Evolutionary conservation across 2,888 invertebrate genomes (phyloP).

Genomic region (Brachyptera risi): DNA sequence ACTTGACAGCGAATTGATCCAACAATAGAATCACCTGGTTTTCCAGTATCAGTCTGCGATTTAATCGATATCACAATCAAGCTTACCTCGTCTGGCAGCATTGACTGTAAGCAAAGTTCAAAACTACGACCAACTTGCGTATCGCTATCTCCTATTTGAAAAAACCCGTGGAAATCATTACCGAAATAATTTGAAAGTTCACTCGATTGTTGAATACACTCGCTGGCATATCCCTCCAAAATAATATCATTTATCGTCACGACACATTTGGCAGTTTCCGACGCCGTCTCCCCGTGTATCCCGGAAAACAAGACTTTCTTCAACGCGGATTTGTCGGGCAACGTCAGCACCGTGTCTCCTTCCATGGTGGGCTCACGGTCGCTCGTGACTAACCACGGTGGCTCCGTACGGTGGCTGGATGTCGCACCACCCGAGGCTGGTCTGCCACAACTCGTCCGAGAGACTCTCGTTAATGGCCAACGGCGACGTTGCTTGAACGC

Average conservation of each 20-base stretch:
- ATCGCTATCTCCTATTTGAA: constrained; percentile 39
- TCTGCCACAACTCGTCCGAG: constrained; percentile 24
- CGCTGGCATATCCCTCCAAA: constrained; percentile 18
- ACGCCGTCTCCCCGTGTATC: not conserved
- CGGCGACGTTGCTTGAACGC: constrained; percentile 19
- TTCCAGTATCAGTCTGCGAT: not conserved
- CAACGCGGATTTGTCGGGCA: too few relatives aligned
- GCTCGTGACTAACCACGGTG: too few relatives aligned
- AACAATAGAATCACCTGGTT: not conserved
- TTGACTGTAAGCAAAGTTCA: constrained; percentile 38
- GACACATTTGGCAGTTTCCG: not conserved
- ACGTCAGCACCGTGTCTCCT: too few relatives aligned
- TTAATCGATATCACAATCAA: not conserved
- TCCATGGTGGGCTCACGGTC: too few relatives aligned
- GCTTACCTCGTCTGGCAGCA: constrained; percentile 34
- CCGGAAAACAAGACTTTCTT: not conserved
- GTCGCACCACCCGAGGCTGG: constrained; percentile 23
- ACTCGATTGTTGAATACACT: constrained; percentile 42
- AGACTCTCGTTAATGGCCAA: constrained; percentile 17
- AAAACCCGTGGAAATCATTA: constrained; percentile 14
- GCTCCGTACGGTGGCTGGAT: too few relatives aligned
- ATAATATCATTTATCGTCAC: not conserved
- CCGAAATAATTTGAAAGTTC: constrained; percentile 36
- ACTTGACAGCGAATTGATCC: constrained; percentile 20
- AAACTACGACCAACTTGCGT: constrained; percentile 38